Base-by-base conservation (phyloP, 2,888 invertebrate species). In the Cylindroiulus punctatus region DNA sequence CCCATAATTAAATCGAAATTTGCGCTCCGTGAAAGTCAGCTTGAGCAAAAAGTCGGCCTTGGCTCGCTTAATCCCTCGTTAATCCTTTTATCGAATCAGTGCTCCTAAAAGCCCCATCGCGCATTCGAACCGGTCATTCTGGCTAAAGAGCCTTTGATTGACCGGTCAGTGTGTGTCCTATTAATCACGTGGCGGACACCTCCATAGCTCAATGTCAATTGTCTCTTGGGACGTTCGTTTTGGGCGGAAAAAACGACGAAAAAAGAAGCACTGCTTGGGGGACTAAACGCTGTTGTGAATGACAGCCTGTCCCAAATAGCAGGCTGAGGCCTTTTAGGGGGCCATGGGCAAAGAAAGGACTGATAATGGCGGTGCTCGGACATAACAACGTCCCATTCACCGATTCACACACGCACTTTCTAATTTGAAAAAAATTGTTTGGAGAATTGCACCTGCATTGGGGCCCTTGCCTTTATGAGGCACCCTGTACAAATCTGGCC, bases 11-110 rank as follows among this genome's bases (percentile, higher is more conserved):
- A 65, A 65, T 65, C 26, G 65, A 65, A 65, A 26, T 8, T 65
- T 65, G 22, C 65, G 22, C 65, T n/a, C 10, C 10, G 65, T 65
- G 65, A 65, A 65, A 65, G 65, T 65, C 65, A 65, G 65, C 26
- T 65, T 65, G 2, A 7, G 52, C 1, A 65, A 65, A 65, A 65
- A 65, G 26, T 65, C 65, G 26, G 65, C 65, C 65, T 65, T 26
- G 65, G 65, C 65, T 65, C 22, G 7, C 26, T 65, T 65, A 65
- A 65, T 65, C 65, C 65, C 26, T n/a, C 65, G 65, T 65, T 65
- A 65, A 65, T 65, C 65, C 65, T 65, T 65, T 65, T 65, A 65
- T 65, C 65, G 65, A 65, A 65, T 65, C 65, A 65, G 65, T 65
- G 65, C 65, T 65, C 22, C 65, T 65, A 65, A 65, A 65, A 65